phyloP scores from a whole-genome alignment of 2,113 vertebrate genomes.

The Prietella phreatophila region DNA sequence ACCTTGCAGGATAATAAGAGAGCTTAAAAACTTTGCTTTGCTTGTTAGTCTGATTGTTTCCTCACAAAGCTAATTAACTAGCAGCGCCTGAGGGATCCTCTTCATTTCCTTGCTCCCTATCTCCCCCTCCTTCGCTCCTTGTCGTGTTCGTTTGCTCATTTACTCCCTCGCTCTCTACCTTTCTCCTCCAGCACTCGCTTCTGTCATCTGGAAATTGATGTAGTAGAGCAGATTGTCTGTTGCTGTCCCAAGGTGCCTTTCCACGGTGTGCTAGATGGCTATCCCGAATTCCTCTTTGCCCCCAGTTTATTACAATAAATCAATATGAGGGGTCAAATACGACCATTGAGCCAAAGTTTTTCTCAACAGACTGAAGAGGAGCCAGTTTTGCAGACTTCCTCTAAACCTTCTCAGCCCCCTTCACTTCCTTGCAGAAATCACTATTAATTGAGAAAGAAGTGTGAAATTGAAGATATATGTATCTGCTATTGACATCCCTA shows the following conservation, averaged over 20 bases:
- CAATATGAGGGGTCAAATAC: constrained; percentile 73
- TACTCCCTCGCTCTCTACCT: constrained; percentile 58
- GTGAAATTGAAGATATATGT: neutral
- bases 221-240: constrained; percentile 69
- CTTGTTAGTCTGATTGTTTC: constrained; percentile 77
- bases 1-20: constrained; percentile 58
- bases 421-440: constrained; percentile 64
- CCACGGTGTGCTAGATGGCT: constrained; percentile 63
- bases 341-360: constrained; percentile 63
- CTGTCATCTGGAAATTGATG: constrained; percentile 77
- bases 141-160: constrained; percentile 54
- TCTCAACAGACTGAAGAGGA: constrained; percentile 59
- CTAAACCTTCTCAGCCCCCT: constrained; percentile 53
- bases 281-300: constrained; percentile 65
- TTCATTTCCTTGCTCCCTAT: constrained; percentile 58
- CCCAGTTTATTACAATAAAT: constrained; percentile 75
- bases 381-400: constrained; percentile 33
- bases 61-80: constrained; percentile 75
- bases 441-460: constrained; percentile 61
- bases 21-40: constrained; percentile 72
- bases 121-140: constrained; percentile 47
- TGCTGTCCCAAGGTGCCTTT: constrained; percentile 78
- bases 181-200: constrained; percentile 65
- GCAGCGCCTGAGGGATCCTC: constrained; percentile 64
- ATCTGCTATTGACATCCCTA: neutral